Conservation (phyloP, 2,113 vertebrate species). For the Pteronura brasiliensis region DNA sequence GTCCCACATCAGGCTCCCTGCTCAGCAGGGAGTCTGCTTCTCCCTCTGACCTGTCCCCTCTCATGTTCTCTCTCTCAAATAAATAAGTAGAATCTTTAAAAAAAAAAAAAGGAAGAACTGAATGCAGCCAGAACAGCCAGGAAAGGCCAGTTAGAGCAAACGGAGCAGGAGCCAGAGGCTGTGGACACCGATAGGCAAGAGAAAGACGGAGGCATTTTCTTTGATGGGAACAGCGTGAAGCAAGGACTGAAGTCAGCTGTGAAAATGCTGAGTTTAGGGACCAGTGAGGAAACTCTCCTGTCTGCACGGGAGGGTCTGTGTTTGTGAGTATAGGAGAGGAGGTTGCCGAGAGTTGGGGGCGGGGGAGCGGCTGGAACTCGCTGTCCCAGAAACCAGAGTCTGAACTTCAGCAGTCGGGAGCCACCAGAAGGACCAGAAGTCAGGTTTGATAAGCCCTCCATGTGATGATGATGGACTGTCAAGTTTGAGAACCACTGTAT, state of each 20-base stretch:
- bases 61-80: too few species aligned
- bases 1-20: too few species aligned
- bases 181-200: not conserved
- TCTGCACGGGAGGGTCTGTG: not conserved
- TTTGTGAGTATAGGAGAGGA: not conserved
- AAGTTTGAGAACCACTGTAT: not conserved
- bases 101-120: not conserved
- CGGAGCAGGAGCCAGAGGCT: not conserved
- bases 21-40: too few species aligned
- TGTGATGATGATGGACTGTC: not conserved
- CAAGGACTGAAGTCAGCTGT: not conserved
- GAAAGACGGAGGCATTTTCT: not conserved
- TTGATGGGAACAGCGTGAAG: not conserved
- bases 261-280: not conserved
- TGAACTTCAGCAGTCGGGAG: not conserved
- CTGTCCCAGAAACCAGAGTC: not conserved
- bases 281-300: not conserved
- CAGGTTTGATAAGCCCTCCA: not conserved
- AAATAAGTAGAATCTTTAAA: too few species aligned
- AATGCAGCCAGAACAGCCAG: not conserved
- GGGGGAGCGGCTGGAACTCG: not conserved
- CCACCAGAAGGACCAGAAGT: not conserved
- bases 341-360: not conserved
- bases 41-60: too few species aligned
- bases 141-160: slow-evolving; percentile 38